Base-by-base conservation (phyloP, 1,140 invertebrate genomes). In the Homalodisca vitripennis region DNA sequence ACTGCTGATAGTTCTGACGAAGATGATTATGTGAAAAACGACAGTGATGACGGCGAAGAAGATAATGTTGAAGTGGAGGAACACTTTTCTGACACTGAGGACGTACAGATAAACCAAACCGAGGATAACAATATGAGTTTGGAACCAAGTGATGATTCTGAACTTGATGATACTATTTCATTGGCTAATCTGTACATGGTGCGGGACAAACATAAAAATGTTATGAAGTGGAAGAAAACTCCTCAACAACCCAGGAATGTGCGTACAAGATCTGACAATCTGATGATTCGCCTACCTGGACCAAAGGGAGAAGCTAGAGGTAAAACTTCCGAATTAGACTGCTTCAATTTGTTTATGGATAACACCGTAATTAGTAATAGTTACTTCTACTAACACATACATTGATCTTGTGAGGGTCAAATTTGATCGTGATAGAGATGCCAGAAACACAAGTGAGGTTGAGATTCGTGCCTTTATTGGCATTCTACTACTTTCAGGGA, bases 391-490 rank as follows among this genome's bases (percentile, higher is more conserved):
- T 53, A 53, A 53, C 22, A 53, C 20, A 12, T 53, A 53, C 22
- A 53, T n/a, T n/a, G 22, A 22, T 24, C 22, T n/a, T 12, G 22
- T 53, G 10, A 53, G 22, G 22, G 48, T 12, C 3, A 53, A 22
- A 53, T 53, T 53, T 22, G 22, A 53, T 14, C 6, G 62, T 20
- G 62, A 64, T 2, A 30, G 30, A 41, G 62, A 64, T 32, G 62
- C 62, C 30, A 30, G 6, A 64, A 34, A 14, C n/a, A 64, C 62
- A 3, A 20, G 34, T n/a, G 29, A 31, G n/a, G 32, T 34, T 10
- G 62, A 64, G 34, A 64, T 64, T 34, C 62, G 62, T 3, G 62
- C 62, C n/a, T 34, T 64, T 10, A 14, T 32, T 64, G 62, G 62
- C 2, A 64, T 30, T 64, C 26, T 64, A 6, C n/a, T 32, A 32